Evolutionary conservation across 2,113 vertebrate species (phyloP), one percentile per base, ranked within the genome.

Genomic region (Rissa tridactyla): DNA sequence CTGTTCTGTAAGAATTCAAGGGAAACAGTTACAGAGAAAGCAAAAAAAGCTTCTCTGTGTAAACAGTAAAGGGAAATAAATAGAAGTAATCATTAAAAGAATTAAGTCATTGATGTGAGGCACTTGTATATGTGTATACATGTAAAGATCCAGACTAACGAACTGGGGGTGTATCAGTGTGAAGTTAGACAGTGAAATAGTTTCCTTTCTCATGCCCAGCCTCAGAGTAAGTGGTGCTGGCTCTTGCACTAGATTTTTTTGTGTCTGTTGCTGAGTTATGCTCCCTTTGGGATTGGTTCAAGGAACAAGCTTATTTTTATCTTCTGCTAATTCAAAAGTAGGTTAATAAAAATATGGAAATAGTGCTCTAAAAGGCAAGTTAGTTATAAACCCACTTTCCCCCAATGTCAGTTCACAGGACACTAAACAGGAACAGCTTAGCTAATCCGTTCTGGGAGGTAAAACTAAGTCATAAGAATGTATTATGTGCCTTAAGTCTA

Each of bases 321-420:
- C 69, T 71, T 73, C 46, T 49, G 34, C 77, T 91, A 66, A 73
- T 95, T 95, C 86, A 66, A 40, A 97, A 95, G 46, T 95, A 90
- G 96, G 91, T 91, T 97, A 96, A 96, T 97, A 88, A 91, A 87
- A 90, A 4, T 58, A 42, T 0, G 2, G 73, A 95, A 96, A 87
- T 88, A 87, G 52, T 46, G 51, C 47, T 94, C 89, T 91, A 61
- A 85, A 86, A 77, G 0, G 0, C 13, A 51, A 38, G 81, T 62
- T 91, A 95, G 93, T 94, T 95, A 90, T 95, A 95, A 95, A 90
- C 42, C 26, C n/a, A 22, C 78, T 94, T 83, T 76, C 25, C n/a
- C 49, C 47, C 71, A 77, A 4, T 80, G 87, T 91, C 84, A 90
- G 62, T 61, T 88, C 44, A 47, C 49, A 80, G 86, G 84, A 61